A percentile compares a stretch with the other conserved stretches of the same genome.
Conservation (phyloP, 2,888 invertebrate genomes). For the Spisula solida region DNA sequence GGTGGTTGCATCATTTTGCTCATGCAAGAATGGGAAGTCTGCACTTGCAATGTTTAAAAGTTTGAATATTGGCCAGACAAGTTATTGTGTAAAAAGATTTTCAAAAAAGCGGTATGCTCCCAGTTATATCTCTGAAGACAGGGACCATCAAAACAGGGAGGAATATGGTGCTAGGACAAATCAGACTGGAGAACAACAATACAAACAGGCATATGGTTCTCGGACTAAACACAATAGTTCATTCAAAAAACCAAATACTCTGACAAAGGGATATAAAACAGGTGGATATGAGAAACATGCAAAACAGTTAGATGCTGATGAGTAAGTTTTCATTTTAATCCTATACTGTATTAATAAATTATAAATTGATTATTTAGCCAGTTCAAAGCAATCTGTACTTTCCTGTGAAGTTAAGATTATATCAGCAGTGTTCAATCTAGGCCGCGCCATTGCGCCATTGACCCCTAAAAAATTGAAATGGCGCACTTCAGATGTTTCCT, state of each 20-base stretch:
- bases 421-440: no score
- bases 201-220: neutral
- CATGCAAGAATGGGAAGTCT: neutral
- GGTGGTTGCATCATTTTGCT: neutral
- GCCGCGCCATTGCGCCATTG: no score
- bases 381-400: neutral
- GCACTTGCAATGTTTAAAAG: neutral
- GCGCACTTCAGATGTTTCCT: no score
- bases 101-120: neutral
- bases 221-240: neutral
- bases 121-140: neutral
- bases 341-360: neutral
- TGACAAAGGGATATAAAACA: neutral
- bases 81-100: constrained; percentile 5
- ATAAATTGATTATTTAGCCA: neutral
- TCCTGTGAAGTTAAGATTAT: neutral
- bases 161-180: neutral
- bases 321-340: neutral
- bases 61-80: neutral
- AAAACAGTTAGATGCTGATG: neutral
- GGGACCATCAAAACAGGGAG: neutral
- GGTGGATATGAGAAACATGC: neutral
- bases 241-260: neutral
- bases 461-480: no score
- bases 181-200: neutral